These are phyloP conservation scores for Crotalus viridis DNA, from an alignment of 2,113 vertebrate species.

Conservation along the genomic window DNA sequence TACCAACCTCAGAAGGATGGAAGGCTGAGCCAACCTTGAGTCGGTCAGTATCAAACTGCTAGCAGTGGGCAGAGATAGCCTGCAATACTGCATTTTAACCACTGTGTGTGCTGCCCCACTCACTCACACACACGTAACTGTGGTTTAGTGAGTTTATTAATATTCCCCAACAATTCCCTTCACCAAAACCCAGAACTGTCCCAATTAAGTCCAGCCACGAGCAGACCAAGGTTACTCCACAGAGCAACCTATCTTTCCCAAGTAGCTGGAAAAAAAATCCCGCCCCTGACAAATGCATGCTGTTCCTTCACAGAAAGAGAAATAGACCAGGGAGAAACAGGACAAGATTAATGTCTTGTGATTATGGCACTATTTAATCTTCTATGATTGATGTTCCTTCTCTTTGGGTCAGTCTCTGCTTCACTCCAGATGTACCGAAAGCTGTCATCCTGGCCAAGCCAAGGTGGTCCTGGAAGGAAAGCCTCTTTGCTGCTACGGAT, in stretches of 20 bases:
- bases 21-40: too few species aligned
- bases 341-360: not conserved
- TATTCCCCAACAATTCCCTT: too few species aligned
- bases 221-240: too few species aligned
- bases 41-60: too few species aligned
- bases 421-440: not conserved
- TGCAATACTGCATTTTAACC: too few species aligned
- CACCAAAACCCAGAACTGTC: too few species aligned
- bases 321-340: not conserved
- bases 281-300: not conserved
- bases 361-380: not conserved
- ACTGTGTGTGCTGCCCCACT: too few species aligned
- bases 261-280: not conserved
- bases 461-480: not conserved
- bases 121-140: too few species aligned
- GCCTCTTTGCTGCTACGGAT: not conserved
- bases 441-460: not conserved
- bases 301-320: not conserved
- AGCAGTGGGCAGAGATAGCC: too few species aligned
- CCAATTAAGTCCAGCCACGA: too few species aligned
- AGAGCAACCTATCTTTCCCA: not conserved
- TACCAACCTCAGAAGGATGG: too few species aligned
- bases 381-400: not conserved
- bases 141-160: too few species aligned
- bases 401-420: not conserved